phyloP scores from a whole-genome alignment of 2,888 invertebrate genomes.

The Isotomurus palustris region DNA sequence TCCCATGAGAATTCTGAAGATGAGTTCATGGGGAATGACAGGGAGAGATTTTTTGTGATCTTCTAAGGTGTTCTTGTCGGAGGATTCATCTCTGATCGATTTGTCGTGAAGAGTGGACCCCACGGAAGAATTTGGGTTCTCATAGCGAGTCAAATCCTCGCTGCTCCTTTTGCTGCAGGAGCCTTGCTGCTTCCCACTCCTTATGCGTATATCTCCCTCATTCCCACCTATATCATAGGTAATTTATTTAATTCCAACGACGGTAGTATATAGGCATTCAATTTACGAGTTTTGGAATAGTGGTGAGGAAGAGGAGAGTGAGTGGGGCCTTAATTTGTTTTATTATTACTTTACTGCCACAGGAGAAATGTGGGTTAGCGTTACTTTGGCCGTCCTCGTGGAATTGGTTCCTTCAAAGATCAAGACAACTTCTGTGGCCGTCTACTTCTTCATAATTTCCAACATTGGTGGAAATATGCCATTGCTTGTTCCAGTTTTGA shows the following conservation, averaged over 20 bases:
- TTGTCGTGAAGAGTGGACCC: slow-evolving; percentile 47
- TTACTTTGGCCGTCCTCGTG: slow-evolving; percentile 50
- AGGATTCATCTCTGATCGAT: slow-evolving; percentile 44
- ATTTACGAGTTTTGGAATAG: too few relatives aligned
- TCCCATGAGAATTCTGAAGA: neutral
- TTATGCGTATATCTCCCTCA: slow-evolving; percentile 49
- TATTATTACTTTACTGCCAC: neutral
- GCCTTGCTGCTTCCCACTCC: slow-evolving; percentile 50
- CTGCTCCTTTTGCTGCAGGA: slow-evolving; percentile 51
- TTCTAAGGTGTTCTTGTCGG: slow-evolving; percentile 38
- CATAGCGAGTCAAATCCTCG: slow-evolving; percentile 49
- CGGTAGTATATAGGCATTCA: too few relatives aligned
- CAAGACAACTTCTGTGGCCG: slow-evolving; percentile 50
- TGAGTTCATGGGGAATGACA: too few relatives aligned
- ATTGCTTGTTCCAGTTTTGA: slow-evolving; percentile 49
- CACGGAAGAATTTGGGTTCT: slow-evolving; percentile 50
- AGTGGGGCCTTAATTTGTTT: neutral
- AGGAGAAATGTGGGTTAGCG: slow-evolving; percentile 52
- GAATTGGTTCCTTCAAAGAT: slow-evolving; percentile 50
- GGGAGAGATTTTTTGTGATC: neutral
- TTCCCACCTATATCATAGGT: slow-evolving; percentile 51
- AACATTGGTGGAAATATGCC: slow-evolving; percentile 52
- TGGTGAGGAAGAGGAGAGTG: too few relatives aligned
- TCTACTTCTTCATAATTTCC: slow-evolving; percentile 51
- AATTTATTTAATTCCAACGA: slow-evolving; percentile 28